These are phyloP conservation scores for Apocrypta bakeri DNA, from an alignment of 1,140 invertebrate genomes.

Conservation along the genomic window DNA sequence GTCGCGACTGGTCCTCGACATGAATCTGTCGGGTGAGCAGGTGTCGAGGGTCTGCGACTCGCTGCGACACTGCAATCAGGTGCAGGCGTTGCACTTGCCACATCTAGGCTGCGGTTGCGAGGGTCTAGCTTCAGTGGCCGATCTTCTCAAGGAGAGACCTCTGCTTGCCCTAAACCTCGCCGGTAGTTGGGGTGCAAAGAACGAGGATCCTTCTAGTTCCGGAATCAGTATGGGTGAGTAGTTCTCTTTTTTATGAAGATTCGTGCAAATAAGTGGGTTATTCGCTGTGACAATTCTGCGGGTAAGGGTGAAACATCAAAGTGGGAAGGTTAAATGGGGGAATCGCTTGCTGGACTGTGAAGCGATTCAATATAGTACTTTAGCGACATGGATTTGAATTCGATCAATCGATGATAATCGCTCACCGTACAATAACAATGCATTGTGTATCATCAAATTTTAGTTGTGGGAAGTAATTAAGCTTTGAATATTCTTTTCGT, in stretches of 20 bases:
- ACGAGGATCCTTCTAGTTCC: constrained; percentile 73
- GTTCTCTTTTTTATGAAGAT: neutral
- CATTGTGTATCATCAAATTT: no score
- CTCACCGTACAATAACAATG: no score
- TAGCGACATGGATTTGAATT: no score
- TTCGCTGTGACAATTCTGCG: no score
- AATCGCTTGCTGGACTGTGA: no score
- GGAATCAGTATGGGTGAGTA: constrained; percentile 73
- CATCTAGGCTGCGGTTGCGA: constrained; percentile 76
- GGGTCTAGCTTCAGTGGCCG: constrained; percentile 73
- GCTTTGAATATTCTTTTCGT: no score
- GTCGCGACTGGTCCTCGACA: constrained; percentile 74
- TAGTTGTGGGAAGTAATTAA: no score
- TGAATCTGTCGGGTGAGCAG: constrained; percentile 75
- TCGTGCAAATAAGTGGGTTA: no score
- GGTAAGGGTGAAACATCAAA: no score
- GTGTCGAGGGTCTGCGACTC: constrained; percentile 73
- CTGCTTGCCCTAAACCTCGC: constrained; percentile 75
- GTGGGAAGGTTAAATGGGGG: no score
- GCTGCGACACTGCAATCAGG: constrained; percentile 71
- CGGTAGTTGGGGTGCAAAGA: constrained; percentile 73
- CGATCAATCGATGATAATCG: no score
- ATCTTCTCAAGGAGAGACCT: constrained; percentile 71
- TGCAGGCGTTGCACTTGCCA: constrained; percentile 75
- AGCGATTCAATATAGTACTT: no score